Conservation (phyloP, 2,797 vertebrate genomes). For the Mico argentatus region DNA sequence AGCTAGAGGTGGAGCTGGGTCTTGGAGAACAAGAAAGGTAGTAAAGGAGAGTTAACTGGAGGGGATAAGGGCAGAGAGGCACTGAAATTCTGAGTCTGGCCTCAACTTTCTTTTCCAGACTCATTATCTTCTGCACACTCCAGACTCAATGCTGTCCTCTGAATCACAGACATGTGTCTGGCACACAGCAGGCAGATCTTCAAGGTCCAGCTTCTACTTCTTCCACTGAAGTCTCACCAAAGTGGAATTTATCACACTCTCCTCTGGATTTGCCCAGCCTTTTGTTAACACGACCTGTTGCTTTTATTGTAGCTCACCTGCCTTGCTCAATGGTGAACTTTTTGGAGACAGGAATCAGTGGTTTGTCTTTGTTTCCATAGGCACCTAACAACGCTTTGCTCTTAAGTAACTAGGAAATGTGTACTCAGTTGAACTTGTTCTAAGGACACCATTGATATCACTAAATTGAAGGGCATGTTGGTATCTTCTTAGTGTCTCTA, state of each 20-base stretch:
- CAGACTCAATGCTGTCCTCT: slow-evolving; percentile 51
- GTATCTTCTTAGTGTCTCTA: slow-evolving; percentile 38
- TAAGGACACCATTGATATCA: slow-evolving; percentile 45
- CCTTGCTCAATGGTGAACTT: slow-evolving; percentile 40
- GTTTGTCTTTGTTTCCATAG: slow-evolving; percentile 40
- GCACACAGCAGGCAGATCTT: background rate
- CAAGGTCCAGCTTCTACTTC: background rate
- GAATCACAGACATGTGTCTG: slow-evolving; percentile 40
- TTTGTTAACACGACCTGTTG: slow-evolving; percentile 37
- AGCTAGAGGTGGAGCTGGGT: background rate
- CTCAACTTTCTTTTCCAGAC: slow-evolving; percentile 1
- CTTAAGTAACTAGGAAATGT: slow-evolving; percentile 45
- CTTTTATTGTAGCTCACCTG: slow-evolving; percentile 12
- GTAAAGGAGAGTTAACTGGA: slow-evolving; percentile 26
- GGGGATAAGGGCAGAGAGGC: background rate
- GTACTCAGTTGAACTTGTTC: slow-evolving; percentile 55
- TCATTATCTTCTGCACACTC: slow-evolving; percentile 39
- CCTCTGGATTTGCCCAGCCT: background rate
- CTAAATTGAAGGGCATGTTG: background rate
- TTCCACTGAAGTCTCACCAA: background rate
- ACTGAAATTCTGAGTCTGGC: background rate
- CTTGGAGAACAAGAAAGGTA: slow-evolving; percentile 9
- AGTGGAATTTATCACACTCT: slow-evolving; percentile 23
- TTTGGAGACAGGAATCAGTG: slow-evolving; percentile 14
- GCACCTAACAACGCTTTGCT: slow-evolving; percentile 34